Conservation (phyloP, 2,888 invertebrate species). For the Eupelmus urozonus region DNA sequence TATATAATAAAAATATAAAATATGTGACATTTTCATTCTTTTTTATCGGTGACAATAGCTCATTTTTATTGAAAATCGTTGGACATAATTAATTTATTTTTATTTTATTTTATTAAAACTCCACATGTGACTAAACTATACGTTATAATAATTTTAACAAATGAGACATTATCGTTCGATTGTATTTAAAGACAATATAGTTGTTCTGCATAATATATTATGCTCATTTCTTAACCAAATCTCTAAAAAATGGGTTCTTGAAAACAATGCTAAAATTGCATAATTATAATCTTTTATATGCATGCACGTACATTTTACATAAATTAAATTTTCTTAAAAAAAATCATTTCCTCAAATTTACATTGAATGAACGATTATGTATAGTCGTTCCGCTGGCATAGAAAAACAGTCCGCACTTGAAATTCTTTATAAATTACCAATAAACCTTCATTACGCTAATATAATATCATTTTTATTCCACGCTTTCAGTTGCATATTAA, state of each 20-base stretch:
- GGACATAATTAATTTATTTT: no score
- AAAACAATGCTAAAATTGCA: conserved; percentile 1
- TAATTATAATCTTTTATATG: background rate
- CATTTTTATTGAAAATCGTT: no score
- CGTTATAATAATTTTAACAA: no score
- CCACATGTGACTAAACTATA: no score
- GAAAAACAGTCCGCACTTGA: background rate
- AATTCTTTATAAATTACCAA: background rate
- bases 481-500: background rate
- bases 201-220: background rate
- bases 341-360: conserved; percentile 26
- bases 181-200: background rate
- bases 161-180: background rate
- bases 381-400: background rate
- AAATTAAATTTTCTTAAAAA: conserved; percentile 10
- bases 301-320: conserved; percentile 4
- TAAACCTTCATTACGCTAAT: background rate
- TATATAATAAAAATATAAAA: no score
- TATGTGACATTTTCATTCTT: no score
- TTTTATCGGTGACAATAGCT: no score
- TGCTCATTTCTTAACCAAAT: background rate
- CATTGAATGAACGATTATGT: conserved; percentile 32
- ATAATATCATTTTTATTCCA: background rate
- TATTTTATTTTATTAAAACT: no score
- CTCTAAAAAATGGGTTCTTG: background rate